Evolutionary conservation across 2,113 vertebrate species (phyloP).

Genomic region (Panurus biarmicus): DNA sequence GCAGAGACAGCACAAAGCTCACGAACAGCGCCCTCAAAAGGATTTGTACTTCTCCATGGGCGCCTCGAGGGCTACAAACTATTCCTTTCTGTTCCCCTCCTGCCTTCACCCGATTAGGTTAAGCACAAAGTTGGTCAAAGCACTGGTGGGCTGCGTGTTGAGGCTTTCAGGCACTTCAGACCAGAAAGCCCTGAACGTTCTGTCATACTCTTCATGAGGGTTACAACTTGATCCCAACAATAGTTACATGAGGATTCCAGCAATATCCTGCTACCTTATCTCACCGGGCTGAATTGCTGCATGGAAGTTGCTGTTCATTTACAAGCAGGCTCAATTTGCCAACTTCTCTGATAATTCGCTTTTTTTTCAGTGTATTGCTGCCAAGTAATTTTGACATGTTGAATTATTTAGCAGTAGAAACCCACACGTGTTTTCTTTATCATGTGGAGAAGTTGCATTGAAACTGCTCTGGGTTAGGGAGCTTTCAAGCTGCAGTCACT

Average conservation of each 20-base stretch:
- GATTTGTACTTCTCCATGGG: background rate
- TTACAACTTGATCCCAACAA: background rate
- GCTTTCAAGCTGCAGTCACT: background rate
- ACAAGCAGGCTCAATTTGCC: background rate
- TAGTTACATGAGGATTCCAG: background rate
- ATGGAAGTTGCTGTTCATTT: background rate
- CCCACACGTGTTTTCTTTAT: fast-evolving
- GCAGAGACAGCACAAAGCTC: background rate
- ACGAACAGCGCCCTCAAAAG: background rate
- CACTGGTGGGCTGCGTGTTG: fast-evolving
- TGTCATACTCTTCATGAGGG: fast-evolving
- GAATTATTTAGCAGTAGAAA: background rate
- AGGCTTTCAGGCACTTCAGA: background rate
- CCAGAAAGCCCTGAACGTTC: fast-evolving
- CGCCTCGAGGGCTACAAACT: fast-evolving
- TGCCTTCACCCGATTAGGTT: background rate
- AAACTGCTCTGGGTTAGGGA: background rate
- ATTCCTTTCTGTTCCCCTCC: background rate
- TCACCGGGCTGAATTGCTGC: background rate
- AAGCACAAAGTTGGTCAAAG: background rate
- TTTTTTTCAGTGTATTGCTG: background rate
- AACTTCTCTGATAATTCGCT: background rate
- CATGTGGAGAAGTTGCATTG: background rate
- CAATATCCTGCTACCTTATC: fast-evolving
- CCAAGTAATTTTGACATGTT: background rate